Evolutionary conservation across 2,888 invertebrate species (phyloP).

Genomic region (Sinotaia quadrata): DNA sequence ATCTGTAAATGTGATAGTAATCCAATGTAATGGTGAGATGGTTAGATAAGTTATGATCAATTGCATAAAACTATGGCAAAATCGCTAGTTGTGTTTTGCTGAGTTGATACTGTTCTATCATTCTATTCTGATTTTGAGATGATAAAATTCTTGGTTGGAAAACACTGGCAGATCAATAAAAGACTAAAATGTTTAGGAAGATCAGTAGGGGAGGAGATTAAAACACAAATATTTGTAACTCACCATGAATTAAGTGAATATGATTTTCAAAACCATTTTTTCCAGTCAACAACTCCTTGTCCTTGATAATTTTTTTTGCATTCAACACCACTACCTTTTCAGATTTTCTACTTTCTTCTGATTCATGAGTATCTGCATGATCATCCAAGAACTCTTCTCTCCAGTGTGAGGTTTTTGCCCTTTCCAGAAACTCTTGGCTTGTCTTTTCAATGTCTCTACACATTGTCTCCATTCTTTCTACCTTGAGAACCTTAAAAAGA

Average conservation of each 20-base stretch:
- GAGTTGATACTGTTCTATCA: too few relatives aligned
- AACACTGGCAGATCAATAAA: too few relatives aligned
- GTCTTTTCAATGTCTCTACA: background rate
- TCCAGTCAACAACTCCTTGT: slow-evolving; percentile 31
- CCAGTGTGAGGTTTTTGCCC: background rate
- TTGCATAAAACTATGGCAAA: too few relatives aligned
- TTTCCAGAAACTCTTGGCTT: background rate
- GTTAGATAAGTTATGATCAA: too few relatives aligned
- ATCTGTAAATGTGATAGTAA: too few relatives aligned
- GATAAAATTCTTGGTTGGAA: too few relatives aligned
- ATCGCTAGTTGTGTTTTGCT: too few relatives aligned
- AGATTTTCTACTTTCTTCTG: background rate
- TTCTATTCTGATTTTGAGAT: too few relatives aligned
- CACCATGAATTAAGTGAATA: slow-evolving; percentile 42
- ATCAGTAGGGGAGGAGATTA: too few relatives aligned
- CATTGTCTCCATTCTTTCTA: background rate
- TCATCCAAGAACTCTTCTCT: slow-evolving; percentile 1
- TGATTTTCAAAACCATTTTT: slow-evolving; percentile 49
- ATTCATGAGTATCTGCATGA: background rate
- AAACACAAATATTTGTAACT: too few relatives aligned
- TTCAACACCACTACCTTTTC: slow-evolving; percentile 28
- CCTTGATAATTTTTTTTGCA: slow-evolving; percentile 33
- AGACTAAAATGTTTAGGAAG: too few relatives aligned
- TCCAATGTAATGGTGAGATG: too few relatives aligned
- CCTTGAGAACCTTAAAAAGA: background rate